phyloP scores from a whole-genome alignment of 2,113 vertebrate species.

The Alethe castanea region DNA sequence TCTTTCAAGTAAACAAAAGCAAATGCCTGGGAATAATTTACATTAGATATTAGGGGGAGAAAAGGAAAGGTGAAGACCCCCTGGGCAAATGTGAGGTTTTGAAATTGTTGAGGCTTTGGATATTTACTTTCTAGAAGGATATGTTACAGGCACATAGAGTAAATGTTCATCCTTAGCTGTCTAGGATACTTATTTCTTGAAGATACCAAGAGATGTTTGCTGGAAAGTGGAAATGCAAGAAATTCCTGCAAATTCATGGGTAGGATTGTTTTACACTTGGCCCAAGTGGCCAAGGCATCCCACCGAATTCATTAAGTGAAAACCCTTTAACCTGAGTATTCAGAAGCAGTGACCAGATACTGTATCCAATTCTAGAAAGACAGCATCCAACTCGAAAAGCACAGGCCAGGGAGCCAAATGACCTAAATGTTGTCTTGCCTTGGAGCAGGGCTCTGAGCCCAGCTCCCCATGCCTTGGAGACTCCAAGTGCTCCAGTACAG shows the following conservation, averaged over 20 bases:
- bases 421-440: neutral
- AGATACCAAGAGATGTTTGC: neutral
- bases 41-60: neutral
- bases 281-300: neutral
- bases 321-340: neutral
- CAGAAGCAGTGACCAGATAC: neutral
- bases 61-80: neutral
- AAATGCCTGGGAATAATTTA: neutral
- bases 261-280: neutral
- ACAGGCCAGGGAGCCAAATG: neutral
- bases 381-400: neutral
- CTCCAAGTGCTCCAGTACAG: neutral
- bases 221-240: neutral
- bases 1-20: neutral
- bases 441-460: neutral
- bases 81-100: neutral
- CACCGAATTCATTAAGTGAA: neutral
- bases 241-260: neutral
- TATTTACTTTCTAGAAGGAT: neutral
- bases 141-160: rapidly evolving
- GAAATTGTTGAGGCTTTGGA: neutral
- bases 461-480: neutral
- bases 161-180: neutral
- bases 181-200: neutral
- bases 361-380: neutral